A percentile compares a stretch with the other conserved stretches of the same genome.
phyloP scores from a whole-genome alignment of 2,888 invertebrate species.

The Muscina levida region DNA sequence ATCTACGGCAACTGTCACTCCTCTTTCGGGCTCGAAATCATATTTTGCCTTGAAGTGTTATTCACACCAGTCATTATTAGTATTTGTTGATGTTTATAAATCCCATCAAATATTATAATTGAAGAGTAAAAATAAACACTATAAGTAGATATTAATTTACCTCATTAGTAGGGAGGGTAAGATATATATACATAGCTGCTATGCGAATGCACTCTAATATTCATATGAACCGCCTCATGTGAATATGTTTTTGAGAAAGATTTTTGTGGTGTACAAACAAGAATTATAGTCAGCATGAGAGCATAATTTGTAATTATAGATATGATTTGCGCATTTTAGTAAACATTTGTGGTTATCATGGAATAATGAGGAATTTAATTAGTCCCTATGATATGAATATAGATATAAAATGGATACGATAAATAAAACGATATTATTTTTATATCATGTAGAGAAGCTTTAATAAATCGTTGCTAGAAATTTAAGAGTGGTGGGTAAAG shows the following conservation, averaged over 20 bases:
- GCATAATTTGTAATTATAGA: constrained; percentile 45
- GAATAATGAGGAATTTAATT: constrained; percentile 55
- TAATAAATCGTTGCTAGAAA: no score
- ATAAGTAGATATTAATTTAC: neutral
- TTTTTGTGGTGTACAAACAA: no score
- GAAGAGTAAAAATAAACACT: neutral
- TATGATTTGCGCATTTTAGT: neutral
- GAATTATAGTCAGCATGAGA: no score
- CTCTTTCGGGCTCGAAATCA: neutral
- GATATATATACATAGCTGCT: neutral
- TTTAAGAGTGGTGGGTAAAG: no score
- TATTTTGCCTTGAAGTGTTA: constrained; percentile 2
- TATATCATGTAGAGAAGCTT: no score
- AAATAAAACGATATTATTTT: no score
- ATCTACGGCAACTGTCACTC: neutral
- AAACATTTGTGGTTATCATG: constrained; percentile 5
- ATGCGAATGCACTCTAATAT: no score
- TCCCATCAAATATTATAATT: constrained; percentile 5
- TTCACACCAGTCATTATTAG: constrained; percentile 1
- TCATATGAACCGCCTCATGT: no score
- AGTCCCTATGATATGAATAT: no score
- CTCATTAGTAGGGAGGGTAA: neutral
- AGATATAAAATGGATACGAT: no score
- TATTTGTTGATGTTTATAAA: constrained; percentile 30
- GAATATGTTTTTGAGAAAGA: no score